These are phyloP conservation scores for Nowickia ferox DNA, from an alignment of 2,888 invertebrate species.

Conservation along the genomic window DNA sequence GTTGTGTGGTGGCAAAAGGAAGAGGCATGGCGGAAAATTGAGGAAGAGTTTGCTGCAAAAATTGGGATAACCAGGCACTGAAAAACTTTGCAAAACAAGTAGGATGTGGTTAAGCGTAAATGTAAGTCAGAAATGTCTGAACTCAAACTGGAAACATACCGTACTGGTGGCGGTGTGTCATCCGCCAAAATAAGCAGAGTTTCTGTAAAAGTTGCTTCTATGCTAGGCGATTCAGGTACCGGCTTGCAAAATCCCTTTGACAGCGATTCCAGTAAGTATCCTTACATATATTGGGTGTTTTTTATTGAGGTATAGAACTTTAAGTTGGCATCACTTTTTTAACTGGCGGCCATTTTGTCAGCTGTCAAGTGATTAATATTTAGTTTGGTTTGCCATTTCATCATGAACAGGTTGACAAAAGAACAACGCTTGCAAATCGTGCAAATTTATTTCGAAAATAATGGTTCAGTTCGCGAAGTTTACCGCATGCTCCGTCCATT, in stretches of 20 bases:
- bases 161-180: conserved; percentile 4
- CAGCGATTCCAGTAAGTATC: conserved; percentile 6
- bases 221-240: conserved; percentile 18
- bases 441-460: too few relatives aligned
- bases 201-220: conserved; percentile 3
- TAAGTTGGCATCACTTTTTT: too few relatives aligned
- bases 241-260: background rate
- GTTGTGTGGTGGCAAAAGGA: conserved; percentile 11
- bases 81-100: too few relatives aligned
- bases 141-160: background rate
- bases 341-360: too few relatives aligned
- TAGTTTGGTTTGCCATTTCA: too few relatives aligned
- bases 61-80: background rate
- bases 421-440: too few relatives aligned
- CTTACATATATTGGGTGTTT: too few relatives aligned
- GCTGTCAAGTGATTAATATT: too few relatives aligned
- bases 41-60: background rate
- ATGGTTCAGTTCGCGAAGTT: too few relatives aligned
- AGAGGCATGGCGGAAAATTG: conserved; percentile 7
- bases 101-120: background rate
- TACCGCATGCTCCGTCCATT: too few relatives aligned
- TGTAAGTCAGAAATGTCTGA: background rate
- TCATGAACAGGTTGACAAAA: too few relatives aligned
- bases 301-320: too few relatives aligned
- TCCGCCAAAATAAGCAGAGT: background rate